Percentiles rank a stretch among this genome's conserved stretches.
Conservation (phyloP, 2,797 vertebrate species). For the Cichlasoma orientale region DNA sequence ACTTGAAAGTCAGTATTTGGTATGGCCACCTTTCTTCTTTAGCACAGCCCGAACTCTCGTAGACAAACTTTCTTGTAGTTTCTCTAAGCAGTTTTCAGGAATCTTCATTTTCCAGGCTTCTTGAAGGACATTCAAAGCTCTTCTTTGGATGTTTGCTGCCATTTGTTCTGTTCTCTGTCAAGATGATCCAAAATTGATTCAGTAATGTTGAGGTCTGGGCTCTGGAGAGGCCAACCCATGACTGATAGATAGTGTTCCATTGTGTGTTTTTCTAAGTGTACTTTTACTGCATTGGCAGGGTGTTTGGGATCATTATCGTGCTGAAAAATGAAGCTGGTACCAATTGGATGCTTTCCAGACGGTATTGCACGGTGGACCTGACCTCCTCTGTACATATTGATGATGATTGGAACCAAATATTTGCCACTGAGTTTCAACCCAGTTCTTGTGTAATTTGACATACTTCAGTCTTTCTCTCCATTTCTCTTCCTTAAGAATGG, state of each 20-base stretch:
- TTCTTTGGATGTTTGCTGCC: background rate
- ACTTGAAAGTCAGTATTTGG: too few relatives aligned
- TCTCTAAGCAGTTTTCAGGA: background rate
- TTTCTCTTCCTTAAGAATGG: background rate
- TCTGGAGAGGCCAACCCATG: background rate
- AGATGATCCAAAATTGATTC: background rate
- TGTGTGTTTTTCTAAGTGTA: background rate
- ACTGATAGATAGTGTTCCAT: background rate
- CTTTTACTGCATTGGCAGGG: background rate
- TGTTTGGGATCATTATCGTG: background rate
- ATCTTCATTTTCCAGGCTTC: background rate
- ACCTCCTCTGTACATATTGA: background rate
- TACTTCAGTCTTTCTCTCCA: background rate
- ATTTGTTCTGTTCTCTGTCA: background rate
- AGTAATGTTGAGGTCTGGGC: background rate
- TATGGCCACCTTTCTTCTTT: background rate
- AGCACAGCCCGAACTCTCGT: background rate
- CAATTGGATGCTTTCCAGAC: background rate
- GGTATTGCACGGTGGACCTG: background rate
- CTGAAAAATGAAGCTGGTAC: background rate
- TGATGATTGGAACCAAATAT: background rate
- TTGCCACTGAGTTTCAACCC: background rate
- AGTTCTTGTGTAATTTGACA: background rate
- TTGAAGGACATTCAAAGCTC: too few relatives aligned
- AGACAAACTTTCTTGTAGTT: background rate